phyloP scores from a whole-genome alignment of 2,888 invertebrate genomes.

The Matsumyia berberina region DNA sequence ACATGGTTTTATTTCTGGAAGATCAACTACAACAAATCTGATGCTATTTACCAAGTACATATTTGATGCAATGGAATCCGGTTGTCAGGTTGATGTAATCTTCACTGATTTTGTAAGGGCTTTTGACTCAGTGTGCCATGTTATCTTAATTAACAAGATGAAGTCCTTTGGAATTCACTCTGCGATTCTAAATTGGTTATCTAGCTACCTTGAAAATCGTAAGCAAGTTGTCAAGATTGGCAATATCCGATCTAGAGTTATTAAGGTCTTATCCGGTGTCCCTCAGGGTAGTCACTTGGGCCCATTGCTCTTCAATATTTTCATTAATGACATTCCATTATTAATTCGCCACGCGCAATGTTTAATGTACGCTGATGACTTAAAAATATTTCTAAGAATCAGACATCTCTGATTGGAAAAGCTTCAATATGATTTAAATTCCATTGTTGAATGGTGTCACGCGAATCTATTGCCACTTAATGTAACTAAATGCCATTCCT shows the following conservation, averaged over 20 bases:
- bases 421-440: constrained; percentile 32
- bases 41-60: too few species aligned
- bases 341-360: constrained; percentile 12
- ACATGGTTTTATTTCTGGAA: too few species aligned
- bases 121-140: constrained; percentile 5
- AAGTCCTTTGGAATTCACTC: constrained; percentile 11
- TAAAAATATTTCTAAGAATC: constrained; percentile 11
- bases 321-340: too few species aligned
- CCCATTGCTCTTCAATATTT: constrained; percentile 30
- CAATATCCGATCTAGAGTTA: constrained; percentile 7
- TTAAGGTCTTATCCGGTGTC: constrained; percentile 26
- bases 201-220: constrained; percentile 21
- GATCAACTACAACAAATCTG: too few species aligned
- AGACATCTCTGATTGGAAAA: constrained; percentile 22
- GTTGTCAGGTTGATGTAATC: too few species aligned
- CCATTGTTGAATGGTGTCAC: too few species aligned
- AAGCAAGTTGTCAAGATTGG: constrained; percentile 31
- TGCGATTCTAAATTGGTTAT: constrained; percentile 16
- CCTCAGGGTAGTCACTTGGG: constrained; percentile 38
- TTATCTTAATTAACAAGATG: constrained; percentile 6
- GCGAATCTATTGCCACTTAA: too few species aligned
- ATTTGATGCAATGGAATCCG: too few species aligned
- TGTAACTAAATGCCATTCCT: too few species aligned
- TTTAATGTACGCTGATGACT: constrained; percentile 28
- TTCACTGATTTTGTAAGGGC: too few species aligned